Percentiles rank a stretch among this genome's conserved stretches.
Evolutionary conservation across 2,797 vertebrate genomes (phyloP).

Genomic region (Hirundo rustica): DNA sequence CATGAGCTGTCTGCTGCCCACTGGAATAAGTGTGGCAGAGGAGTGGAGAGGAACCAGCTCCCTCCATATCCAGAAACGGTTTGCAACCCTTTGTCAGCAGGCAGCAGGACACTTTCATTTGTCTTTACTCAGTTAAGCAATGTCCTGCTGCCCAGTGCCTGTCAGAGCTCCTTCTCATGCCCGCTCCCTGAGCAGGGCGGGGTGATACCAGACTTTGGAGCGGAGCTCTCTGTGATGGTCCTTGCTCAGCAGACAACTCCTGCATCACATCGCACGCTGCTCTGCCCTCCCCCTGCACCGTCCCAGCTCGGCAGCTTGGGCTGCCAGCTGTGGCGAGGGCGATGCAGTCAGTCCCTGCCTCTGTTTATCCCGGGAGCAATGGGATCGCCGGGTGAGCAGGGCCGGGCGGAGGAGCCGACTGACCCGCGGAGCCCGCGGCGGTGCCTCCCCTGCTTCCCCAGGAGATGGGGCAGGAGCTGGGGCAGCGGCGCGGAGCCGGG

Average conservation of each 20-base stretch:
- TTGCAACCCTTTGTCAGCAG: neutral
- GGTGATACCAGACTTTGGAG: rapidly evolving
- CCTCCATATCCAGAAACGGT: neutral
- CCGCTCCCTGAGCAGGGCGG: neutral
- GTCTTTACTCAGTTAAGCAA: neutral
- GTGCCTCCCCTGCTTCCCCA: neutral
- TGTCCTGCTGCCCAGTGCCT: neutral
- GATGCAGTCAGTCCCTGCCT: neutral
- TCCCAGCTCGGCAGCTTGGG: neutral
- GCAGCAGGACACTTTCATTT: neutral
- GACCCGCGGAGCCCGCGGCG: neutral
- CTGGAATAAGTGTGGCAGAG: neutral
- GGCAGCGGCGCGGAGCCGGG: neutral
- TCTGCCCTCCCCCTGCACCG: neutral
- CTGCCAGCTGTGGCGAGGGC: neutral
- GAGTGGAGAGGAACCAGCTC: neutral
- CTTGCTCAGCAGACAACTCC: neutral
- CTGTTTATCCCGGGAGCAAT: neutral
- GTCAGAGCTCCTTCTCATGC: neutral
- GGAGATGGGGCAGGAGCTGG: constrained; percentile 16
- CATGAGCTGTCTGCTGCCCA: neutral
- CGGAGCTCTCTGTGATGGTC: neutral
- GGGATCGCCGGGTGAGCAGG: neutral
- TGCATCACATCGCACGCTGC: neutral
- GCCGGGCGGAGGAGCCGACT: neutral